Percentiles rank a stretch among this genome's conserved stretches.
These are phyloP conservation scores for Drosophila tanythrix DNA, from an alignment of 2,888 invertebrate species.

Conservation along the genomic window DNA sequence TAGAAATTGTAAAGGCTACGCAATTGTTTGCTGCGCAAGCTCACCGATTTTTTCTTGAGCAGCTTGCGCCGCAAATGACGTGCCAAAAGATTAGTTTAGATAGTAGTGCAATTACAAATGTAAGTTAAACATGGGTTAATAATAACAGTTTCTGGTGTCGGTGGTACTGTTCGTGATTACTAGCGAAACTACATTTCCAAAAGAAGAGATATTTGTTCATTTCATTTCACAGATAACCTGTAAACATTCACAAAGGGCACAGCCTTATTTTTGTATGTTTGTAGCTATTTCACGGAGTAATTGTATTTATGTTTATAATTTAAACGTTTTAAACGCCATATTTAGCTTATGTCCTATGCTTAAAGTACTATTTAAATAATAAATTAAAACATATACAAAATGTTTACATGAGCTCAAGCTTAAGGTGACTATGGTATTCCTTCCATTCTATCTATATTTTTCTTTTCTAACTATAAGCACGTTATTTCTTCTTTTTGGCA, in stretches of 20 bases:
- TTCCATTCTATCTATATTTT: background rate
- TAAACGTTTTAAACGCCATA: slow-evolving; percentile 77
- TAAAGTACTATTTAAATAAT: slow-evolving; percentile 64
- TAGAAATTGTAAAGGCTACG: slow-evolving; percentile 41
- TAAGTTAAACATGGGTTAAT: slow-evolving; percentile 41
- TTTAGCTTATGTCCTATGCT: slow-evolving; percentile 62
- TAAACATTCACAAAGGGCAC: slow-evolving; percentile 50
- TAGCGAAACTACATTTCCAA: slow-evolving; percentile 10
- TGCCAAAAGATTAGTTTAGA: slow-evolving; percentile 65
- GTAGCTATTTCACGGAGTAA: slow-evolving; percentile 54
- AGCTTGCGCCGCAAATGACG: slow-evolving; percentile 76
- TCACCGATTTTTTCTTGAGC: slow-evolving; percentile 3
- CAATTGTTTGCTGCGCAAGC: slow-evolving; percentile 76
- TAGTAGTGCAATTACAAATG: slow-evolving; percentile 58
- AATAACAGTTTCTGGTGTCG: slow-evolving; percentile 58
- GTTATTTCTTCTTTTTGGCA: slow-evolving; percentile 69
- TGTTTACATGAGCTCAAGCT: slow-evolving; percentile 43
- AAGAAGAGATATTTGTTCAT: slow-evolving; percentile 5
- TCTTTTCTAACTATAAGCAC: slow-evolving; percentile 16
- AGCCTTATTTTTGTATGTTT: slow-evolving; percentile 50
- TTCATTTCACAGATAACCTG: slow-evolving; percentile 31
- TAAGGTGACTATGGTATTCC: slow-evolving; percentile 35
- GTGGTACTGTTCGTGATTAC: slow-evolving; percentile 54
- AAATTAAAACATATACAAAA: slow-evolving; percentile 72
- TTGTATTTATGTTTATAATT: slow-evolving; percentile 69